Evolutionary conservation across 2,888 invertebrate genomes (phyloP), one percentile per base, ranked within the genome.

Genomic region (Andricus curvator): DNA sequence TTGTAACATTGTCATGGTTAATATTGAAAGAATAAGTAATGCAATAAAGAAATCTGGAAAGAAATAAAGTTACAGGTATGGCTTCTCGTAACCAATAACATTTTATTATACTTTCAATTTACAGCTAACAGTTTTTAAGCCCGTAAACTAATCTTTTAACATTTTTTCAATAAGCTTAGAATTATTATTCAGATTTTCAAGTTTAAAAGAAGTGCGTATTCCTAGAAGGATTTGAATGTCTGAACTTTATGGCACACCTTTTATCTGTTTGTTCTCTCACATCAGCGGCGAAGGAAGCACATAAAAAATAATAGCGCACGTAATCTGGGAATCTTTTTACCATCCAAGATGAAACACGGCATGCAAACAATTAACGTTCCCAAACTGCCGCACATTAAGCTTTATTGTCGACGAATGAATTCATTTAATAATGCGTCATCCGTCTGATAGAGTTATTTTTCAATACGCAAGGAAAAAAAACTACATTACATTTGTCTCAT

Each of bases 201-300:
- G 22, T 44, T 68, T 15, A 41, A 29, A 70, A 51, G 15, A 20
- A 70, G 17, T 25, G 25, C 17, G 29, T 70, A 20, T 70, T 70
- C 56, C 33, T 20, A 33, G 74, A 74, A 74, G n/a, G 51, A 74
- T 37, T 74, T 74, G 29, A 56, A 74, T 56, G n/a, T 56, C 51
- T 56, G 33, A 56, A 74, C 74, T 74, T 74, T 74, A 74, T 56
- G 74, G 74, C 51, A 29, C 33, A 51, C 74, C 33, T 74, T 74
- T 74, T 74, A 74, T 74, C 74, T 74, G 74, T 74, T 74, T 74
- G 74, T 74, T 74, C 74, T 74, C 33, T 33, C 74, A 74, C 74
- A 74, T 74, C 74, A 74, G 74, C 56, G n/a, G n/a, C 20, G 74
- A 74, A 74, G 48, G 29, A 56, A 56, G 33, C 74, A 51, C 74